These are phyloP conservation scores for Actenoides lindsayi DNA, from an alignment of 2,113 vertebrate species.

Conservation along the genomic window DNA sequence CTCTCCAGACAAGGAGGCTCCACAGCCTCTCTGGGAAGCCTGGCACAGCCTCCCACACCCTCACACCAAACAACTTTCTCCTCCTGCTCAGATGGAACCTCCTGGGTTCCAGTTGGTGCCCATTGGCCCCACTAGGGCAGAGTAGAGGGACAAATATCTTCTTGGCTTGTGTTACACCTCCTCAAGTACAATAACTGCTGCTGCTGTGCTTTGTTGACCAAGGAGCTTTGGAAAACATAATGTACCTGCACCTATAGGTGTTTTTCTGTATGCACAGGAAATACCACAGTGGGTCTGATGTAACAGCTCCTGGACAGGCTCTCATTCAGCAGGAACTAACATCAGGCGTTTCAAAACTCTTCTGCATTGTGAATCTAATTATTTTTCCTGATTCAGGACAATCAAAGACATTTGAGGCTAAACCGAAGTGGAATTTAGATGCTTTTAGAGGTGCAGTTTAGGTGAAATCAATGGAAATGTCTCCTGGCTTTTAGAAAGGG, in stretches of 20 bases:
- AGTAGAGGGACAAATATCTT: background rate
- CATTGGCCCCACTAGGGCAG: too few species aligned
- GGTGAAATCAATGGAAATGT: background rate
- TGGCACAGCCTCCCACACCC: too few species aligned
- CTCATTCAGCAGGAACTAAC: background rate
- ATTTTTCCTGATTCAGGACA: background rate
- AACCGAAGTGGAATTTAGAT: background rate
- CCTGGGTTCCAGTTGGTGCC: too few species aligned
- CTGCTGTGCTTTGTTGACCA: background rate
- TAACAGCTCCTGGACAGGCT: background rate
- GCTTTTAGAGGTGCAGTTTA: background rate
- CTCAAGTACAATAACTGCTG: background rate
- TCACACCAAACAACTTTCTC: too few species aligned
- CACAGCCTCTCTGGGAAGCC: too few species aligned
- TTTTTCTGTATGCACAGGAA: background rate
- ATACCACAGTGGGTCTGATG: too few species aligned
- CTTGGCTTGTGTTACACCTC: background rate
- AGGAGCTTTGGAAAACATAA: background rate
- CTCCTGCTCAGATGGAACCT: too few species aligned
- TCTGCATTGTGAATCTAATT: background rate
- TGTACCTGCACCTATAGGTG: fast-evolving
- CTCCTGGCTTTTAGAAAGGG: background rate
- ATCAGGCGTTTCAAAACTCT: background rate
- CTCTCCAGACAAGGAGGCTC: too few species aligned
- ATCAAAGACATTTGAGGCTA: background rate